A percentile compares a stretch with the other conserved stretches of the same genome.
Evolutionary conservation across 92 coral and sea anemone species (phyloP).

Genomic region (Pocillopora meandrina): DNA sequence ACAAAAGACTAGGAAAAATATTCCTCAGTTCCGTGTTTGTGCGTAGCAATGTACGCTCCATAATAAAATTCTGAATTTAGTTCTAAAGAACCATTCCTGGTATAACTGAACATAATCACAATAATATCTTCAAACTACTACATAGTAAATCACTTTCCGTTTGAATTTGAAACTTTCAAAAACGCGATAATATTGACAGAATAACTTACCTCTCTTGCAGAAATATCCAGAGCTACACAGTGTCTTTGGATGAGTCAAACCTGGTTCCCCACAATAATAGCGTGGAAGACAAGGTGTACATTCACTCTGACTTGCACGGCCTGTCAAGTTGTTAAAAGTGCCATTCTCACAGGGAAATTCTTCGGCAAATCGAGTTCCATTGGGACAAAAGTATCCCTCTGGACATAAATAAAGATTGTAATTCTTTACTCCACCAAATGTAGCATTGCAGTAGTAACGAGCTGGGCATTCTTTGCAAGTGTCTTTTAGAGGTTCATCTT

Average conservation of each 20-base stretch:
- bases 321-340: conserved; percentile 85
- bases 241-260: conserved; percentile 78
- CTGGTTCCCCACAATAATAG: conserved; percentile 89
- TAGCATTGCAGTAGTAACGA: conserved; percentile 93
- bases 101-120: no score
- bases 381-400: conserved; percentile 88
- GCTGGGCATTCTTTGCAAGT: conserved; percentile 82
- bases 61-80: not conserved
- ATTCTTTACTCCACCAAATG: conserved; percentile 77
- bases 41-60: no score
- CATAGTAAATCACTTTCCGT: no score
- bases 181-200: not conserved
- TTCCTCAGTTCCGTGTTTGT: not conserved
- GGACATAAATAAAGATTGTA: conserved; percentile 72
- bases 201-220: conserved; percentile 77
- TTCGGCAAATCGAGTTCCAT: conserved; percentile 83
- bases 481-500: conserved; percentile 66
- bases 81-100: not conserved
- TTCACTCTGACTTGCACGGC: conserved; percentile 82
- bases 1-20: not conserved
- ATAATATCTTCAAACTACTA: no score
- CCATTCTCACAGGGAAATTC: conserved; percentile 87
- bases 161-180: no score
- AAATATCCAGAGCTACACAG: conserved; percentile 86
- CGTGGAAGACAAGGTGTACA: conserved; percentile 86